phyloP scores from a whole-genome alignment of 2,888 invertebrate species.

The Harpalus rufipes region DNA sequence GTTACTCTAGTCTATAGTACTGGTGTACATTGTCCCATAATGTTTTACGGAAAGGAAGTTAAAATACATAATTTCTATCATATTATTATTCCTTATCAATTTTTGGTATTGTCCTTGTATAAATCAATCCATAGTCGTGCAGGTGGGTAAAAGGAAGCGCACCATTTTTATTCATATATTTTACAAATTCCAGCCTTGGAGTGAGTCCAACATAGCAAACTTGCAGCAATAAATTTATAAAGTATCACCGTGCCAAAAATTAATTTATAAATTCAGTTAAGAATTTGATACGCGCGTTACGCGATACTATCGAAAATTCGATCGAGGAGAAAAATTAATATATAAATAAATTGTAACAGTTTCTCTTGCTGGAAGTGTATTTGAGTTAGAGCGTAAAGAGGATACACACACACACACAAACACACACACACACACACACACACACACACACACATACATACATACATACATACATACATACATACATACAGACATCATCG shows the following conservation, averaged over 20 bases:
- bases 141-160: neutral
- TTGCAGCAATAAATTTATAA: slow-evolving; percentile 57
- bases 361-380: too few species aligned
- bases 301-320: slow-evolving; percentile 10
- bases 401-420: too few species aligned
- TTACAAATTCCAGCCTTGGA: slow-evolving; percentile 56
- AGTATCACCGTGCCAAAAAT: slow-evolving; percentile 58
- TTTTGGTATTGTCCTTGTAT: neutral
- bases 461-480: too few species aligned
- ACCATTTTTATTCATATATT: slow-evolving; percentile 49
- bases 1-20: too few species aligned
- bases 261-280: slow-evolving; percentile 56
- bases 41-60: too few species aligned
- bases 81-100: too few species aligned
- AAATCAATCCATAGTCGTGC: slow-evolving; percentile 42
- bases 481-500: too few species aligned
- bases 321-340: neutral
- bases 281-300: slow-evolving; percentile 7
- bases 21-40: too few species aligned
- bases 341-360: neutral
- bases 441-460: too few species aligned
- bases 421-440: too few species aligned
- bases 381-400: too few species aligned
- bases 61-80: too few species aligned
- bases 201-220: slow-evolving; percentile 47